Evolutionary conservation across 2,113 vertebrate species (phyloP), one percentile per base, ranked within the genome.

Genomic region (Pipa parva): DNA sequence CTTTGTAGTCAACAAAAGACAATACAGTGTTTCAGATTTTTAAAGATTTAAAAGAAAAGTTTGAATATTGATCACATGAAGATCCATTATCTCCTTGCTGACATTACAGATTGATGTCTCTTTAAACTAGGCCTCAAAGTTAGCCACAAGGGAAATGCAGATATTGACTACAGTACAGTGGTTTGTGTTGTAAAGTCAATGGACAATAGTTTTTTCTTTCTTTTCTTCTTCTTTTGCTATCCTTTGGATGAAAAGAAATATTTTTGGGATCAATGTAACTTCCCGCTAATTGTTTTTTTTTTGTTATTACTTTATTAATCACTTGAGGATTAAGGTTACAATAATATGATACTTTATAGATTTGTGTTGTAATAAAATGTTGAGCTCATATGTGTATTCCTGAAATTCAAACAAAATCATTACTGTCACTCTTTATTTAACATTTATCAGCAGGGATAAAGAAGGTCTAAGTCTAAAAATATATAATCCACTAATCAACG

Each of bases 11-110:
- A 29, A 6, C 20, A 59, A 48, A 39, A 62, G 48, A 69, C 28
- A 54, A 37, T 0, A 0, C 18, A 58, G 7, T 29, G 42, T 63
- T 60, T 25, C 51, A 61, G 72, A 59, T 63, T 77, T 77, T 60
- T 62, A 63, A 48, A 48, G 18, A 51, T 59, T 57, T 81, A 80
- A 75, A 73, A 76, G 81, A 72, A 36, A 75, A 69, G 81, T 82
- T 87, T 91, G 82, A 89, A 86, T 91, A 92, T 92, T 85, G 92
- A 94, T 92, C 83, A 73, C 60, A 61, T 76, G 83, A 84, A 86
- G 85, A 86, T 86, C 90, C 90, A 87, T 94, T 90, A 92, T 85
- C 88, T 91, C 79, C 84, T 81, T 90, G 85, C 87, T 88, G 92
- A 89, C 92, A 89, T 84, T 74, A 71, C 84, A 87, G 87, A 94